Evolutionary conservation across 23 tunicate genomes (phyloP).

Genomic region (Clavelina lepadiformis): DNA sequence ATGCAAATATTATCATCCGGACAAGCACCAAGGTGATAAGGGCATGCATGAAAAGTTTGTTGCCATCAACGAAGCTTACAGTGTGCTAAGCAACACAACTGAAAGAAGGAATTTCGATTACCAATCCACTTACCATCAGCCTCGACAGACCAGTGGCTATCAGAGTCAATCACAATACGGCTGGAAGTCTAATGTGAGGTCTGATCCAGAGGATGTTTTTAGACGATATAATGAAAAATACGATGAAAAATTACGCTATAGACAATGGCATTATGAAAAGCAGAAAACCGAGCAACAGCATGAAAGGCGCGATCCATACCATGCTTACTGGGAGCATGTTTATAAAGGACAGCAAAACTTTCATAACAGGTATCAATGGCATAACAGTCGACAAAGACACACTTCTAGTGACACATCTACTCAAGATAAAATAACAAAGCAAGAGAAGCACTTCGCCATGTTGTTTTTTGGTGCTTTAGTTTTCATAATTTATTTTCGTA

Average conservation of each 20-base stretch:
- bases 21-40: conserved; percentile 11
- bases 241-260: not conserved
- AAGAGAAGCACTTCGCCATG: not conserved
- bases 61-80: conserved; percentile 26
- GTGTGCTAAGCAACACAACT: conserved; percentile 6
- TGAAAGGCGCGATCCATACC: conserved; percentile 13
- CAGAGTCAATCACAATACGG: not conserved
- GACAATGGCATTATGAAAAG: not conserved
- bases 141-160: not conserved
- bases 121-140: not conserved
- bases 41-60: conserved; percentile 33
- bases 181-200: not conserved
- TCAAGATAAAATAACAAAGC: no score
- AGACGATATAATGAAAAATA: conserved; percentile 12
- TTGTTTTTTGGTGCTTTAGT: not conserved
- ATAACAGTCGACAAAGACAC: no score
- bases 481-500: conserved; percentile 5
- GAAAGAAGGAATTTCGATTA: conserved; percentile 29
- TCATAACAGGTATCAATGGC: no score
- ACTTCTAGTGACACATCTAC: no score
- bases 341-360: no score
- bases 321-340: conserved; percentile 31
- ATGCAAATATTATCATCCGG: conserved; percentile 40
- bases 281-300: not conserved
- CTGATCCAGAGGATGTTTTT: conserved; percentile 53